phyloP scores from a whole-genome alignment of 2,113 vertebrate genomes.

The Cheirogaleus medius region DNA sequence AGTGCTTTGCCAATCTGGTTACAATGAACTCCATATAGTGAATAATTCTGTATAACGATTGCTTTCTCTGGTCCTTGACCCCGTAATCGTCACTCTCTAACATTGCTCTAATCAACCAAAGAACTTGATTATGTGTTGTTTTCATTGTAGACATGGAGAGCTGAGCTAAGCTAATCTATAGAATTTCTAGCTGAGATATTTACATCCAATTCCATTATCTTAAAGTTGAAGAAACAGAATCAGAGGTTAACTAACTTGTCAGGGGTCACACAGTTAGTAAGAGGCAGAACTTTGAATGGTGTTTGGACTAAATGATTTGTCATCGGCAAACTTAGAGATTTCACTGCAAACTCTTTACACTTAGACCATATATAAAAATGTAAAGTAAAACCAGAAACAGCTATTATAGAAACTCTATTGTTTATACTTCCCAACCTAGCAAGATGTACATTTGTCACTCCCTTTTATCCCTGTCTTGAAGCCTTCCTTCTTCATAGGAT shows the following conservation, averaged over 20 bases:
- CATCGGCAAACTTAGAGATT: background rate
- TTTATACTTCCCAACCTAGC: background rate
- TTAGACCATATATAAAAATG: conserved; percentile 23
- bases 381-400: conserved; percentile 49
- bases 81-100: conserved; percentile 49
- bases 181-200: conserved; percentile 50
- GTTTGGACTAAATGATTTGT: conserved; percentile 42
- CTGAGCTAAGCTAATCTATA: conserved; percentile 48
- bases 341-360: conserved; percentile 36
- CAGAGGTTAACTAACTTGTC: conserved; percentile 50
- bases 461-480: conserved; percentile 33
- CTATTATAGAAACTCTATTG: conserved; percentile 54
- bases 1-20: conserved; percentile 64
- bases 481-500: conserved; percentile 52
- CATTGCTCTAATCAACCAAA: conserved; percentile 67
- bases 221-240: conserved; percentile 43
- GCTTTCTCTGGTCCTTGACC: conserved; percentile 64
- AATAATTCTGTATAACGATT: conserved; percentile 69
- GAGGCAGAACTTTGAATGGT: conserved; percentile 18
- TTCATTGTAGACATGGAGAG: conserved; percentile 5
- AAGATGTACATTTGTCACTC: conserved; percentile 32
- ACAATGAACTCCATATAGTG: conserved; percentile 70
- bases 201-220: conserved; percentile 42
- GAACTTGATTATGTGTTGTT: conserved; percentile 65
- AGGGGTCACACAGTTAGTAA: conserved; percentile 44